Evolutionary conservation across 1,140 invertebrate species (phyloP), one percentile per base, ranked within the genome.

Genomic region (Danaus plexippus): DNA sequence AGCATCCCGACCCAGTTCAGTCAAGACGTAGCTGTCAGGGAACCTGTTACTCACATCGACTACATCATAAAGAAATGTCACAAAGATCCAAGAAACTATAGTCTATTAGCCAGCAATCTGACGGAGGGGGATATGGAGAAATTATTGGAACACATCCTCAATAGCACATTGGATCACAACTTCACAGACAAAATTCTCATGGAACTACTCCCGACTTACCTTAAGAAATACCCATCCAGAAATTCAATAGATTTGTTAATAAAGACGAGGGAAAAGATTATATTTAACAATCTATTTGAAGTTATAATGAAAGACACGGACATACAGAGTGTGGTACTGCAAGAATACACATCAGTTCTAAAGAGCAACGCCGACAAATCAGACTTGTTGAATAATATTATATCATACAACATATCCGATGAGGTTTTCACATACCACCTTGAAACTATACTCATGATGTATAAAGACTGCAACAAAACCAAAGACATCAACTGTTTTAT

Each of bases 341-440:
- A 70, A 52, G 73, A 76, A 51, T 77, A 70, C 44, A 40, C 73
- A 11, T 32, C 55, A 4, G 67, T 48, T 7, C 54, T 77, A 53
- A 65, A 69, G 42, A 18, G 42, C 18, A 18, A 40, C 18, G 43
- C 53, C 1, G 49, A 66, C 8, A 59, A 64, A 22, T 59, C 49
- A 5, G 32, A 64, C 8, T 67, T 77, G 1, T n/a, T 81, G 10
- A 32, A 52, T n/a, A 50, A 51, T 2, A 11, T 77, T n/a, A 57
- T 63, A 11, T 12, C 59, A 0, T 46, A 58, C 10, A 64, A 77
- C 12, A 44, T 78, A 5, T 40, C 62, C 1, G 12, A 62, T 10
- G 57, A 75, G 22, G 48, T 66, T 1, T 77, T 80, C 22, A 11
- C 63, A 1, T 46, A 74, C 46, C 67, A 80, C 51, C 43, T 83